A percentile compares a stretch with the other conserved stretches of the same genome.
phyloP scores from a whole-genome alignment of 2,113 vertebrate species.

The Lasiurus borealis region DNA sequence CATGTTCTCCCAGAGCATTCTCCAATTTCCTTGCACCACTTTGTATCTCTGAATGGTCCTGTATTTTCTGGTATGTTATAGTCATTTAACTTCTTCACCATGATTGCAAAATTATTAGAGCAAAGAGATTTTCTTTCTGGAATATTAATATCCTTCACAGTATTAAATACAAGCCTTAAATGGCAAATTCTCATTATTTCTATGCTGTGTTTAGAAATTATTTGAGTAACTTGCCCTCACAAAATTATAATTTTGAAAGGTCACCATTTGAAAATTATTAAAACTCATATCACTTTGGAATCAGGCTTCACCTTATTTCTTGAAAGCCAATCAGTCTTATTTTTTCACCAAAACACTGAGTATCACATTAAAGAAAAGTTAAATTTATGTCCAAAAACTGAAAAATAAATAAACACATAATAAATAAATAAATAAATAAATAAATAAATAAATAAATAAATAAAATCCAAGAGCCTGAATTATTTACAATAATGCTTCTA shows the following conservation, averaged over 20 bases:
- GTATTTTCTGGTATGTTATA: neutral
- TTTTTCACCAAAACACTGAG: neutral
- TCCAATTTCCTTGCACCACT: neutral
- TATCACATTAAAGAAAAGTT: constrained; percentile 39
- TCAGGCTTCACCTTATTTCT: neutral
- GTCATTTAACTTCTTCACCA: neutral
- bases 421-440: neutral
- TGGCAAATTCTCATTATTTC: neutral
- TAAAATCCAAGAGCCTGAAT: neutral
- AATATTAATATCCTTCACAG: neutral
- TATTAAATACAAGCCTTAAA: neutral
- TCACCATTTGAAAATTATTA: constrained; percentile 43
- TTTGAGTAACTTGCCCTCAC: neutral
- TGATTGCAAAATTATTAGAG: neutral
- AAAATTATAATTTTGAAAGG: constrained; percentile 39
- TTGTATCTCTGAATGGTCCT: neutral
- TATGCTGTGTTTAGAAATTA: neutral
- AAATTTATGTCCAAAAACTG: neutral
- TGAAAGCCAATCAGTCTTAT: neutral
- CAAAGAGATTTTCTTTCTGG: neutral
- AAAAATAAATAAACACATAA: neutral
- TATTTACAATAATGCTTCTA: constrained; percentile 43
- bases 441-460: no score
- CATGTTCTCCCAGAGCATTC: neutral
- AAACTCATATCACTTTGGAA: neutral